Evolutionary conservation across 1,140 invertebrate genomes (phyloP), one percentile per base, ranked within the genome.

Genomic region (Nasonia longicornis): DNA sequence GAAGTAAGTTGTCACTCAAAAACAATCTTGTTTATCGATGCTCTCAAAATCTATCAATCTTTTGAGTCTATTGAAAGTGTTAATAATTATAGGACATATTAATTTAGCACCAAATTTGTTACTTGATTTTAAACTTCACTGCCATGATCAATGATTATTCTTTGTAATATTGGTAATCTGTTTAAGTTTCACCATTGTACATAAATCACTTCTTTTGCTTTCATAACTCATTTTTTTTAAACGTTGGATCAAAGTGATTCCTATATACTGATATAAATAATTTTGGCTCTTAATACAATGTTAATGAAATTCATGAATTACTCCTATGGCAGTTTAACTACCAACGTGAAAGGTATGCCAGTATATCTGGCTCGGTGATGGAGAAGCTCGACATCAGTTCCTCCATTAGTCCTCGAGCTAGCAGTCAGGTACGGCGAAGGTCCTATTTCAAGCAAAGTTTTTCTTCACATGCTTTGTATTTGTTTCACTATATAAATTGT

Each of bases 331-430:
- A 94, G 93, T 93, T 92, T 91, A 93, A 93, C 90, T 93, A 93
- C 87, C 93, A 94, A 87, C 95, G 95, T 85, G 95, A 96, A 92
- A 95, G 95, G 91, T 96, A 93, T 90, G 95, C 95, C 81, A 95
- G 95, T 90, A 94, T 96, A 83, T 94, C 95, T 81, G 94, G 95
- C 84, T 96, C 95, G 77, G 91, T 96, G 88, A 94, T 96, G 93
- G 94, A 94, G 89, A 95, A 94, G 89, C 94, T 95, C 90, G 94
- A 94, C 86, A 93, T 96, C 89, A 94, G 95, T 89, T 94, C 94
- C 86, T 95, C 95, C 84, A 91, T 95, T 86, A 95, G 94, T 91
- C 93, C 93, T 85, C 92, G 93, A 88, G 93, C 92, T 88, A 94
- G 93, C 90, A 94, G 94, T 85, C 94, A 95, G 92, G 93, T 94